Base-by-base conservation (phyloP, 2,888 invertebrate genomes). In the Deroplatys truncata region DNA sequence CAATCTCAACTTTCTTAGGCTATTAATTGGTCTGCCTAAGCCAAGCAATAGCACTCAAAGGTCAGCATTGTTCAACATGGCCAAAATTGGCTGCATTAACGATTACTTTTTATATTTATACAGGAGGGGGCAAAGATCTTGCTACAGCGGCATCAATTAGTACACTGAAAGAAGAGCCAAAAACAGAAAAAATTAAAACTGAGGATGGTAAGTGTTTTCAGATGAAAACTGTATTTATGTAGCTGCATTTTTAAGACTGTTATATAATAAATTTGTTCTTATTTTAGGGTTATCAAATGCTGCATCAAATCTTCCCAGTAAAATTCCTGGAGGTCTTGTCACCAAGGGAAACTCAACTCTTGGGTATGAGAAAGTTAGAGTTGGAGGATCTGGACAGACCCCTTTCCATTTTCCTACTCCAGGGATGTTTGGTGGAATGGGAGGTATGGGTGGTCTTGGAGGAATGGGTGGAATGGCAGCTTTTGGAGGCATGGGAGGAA, bases 91-190 rank as follows among this genome's bases (percentile, higher is more conserved):
- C 35, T 43, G 43, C 13, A 43, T 43, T 43, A 43, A 43, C 13
- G 1, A 28, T 87, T 8, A 35, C 43, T 87, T 4, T 10, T 87
- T 87, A 72, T 72, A 20, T 72, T 72, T 72, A 28, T 92, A 91
- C 92, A 97, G 98, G 98, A 92, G 98, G 98, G 25, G 98, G 98
- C 28, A 98, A 97, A 93, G 97, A 97, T 92, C 94, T 98, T 92
- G 97, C 97, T 8, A 96, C 98, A n/a, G 97, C 97, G 0, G 92
- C 91, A 16, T 90, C 91, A 20, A 91, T 92, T 28, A 90, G 88
- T 31, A 91, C 90, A 82, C 56, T 89, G 28, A 91, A 91, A 88
- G 91, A 91, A 15, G 91, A 90, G 43, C 86, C 90, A 35, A 94
- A 94, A 92, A 95, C 94, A 88, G 96, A 96, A 91, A 94, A 94